Conservation (phyloP, 2,888 invertebrate genomes). For the Matsumyia berberina region DNA sequence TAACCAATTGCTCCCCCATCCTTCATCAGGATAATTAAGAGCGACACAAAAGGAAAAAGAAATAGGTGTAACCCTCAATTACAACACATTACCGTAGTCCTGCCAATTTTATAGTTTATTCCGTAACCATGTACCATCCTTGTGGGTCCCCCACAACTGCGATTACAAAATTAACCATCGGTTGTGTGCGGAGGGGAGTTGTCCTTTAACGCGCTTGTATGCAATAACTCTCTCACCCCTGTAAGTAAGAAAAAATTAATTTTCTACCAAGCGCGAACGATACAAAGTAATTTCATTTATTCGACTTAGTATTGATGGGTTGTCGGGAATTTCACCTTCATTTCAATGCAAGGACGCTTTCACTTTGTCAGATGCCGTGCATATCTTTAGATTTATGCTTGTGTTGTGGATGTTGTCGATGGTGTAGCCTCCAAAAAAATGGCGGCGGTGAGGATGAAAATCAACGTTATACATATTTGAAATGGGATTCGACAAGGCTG, state of each 20-base stretch:
- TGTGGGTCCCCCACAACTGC: conserved; percentile 10
- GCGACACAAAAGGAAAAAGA: conserved; percentile 16
- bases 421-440: too few relatives aligned
- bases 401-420: too few relatives aligned
- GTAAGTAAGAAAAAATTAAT: conserved; percentile 8
- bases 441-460: too few relatives aligned
- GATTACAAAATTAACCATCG: conserved; percentile 38
- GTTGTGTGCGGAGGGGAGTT: background rate
- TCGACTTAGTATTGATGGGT: conserved; percentile 14
- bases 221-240: background rate
- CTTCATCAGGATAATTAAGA: conserved; percentile 45
- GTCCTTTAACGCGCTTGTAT: background rate
- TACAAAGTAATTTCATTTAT: conserved; percentile 25
- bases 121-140: background rate
- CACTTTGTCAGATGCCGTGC: too few relatives aligned
- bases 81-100: conserved; percentile 17
- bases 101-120: conserved; percentile 22
- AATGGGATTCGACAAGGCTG: too few relatives aligned
- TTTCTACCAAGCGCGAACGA: conserved; percentile 18
- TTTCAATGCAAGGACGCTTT: background rate
- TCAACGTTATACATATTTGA: too few relatives aligned
- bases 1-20: too few relatives aligned
- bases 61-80: conserved; percentile 41
- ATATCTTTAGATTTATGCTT: too few relatives aligned
- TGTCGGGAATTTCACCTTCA: background rate